Evolutionary conservation across 2,113 vertebrate genomes (phyloP).

Genomic region (Pholis gunnellus): DNA sequence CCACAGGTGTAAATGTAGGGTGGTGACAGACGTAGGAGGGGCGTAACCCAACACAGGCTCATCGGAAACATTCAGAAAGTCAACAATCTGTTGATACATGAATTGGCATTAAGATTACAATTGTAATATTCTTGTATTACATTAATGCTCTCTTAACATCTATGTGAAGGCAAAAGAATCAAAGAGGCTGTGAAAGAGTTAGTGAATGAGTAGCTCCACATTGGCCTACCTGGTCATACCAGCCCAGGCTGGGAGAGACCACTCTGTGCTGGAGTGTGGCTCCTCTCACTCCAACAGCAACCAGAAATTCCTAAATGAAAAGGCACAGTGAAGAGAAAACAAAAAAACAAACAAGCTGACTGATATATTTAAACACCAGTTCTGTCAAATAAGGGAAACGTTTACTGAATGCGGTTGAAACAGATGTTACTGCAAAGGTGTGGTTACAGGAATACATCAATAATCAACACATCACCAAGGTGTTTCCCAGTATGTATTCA

Average conservation of each 20-base stretch:
- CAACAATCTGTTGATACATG: slow-evolving; percentile 87
- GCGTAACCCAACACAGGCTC: slow-evolving; percentile 97
- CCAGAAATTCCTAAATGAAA: slow-evolving; percentile 90
- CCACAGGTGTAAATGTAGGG: slow-evolving; percentile 96
- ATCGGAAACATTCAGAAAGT: slow-evolving; percentile 96
- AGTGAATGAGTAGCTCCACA: background rate
- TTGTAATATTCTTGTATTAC: background rate
- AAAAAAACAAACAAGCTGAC: background rate
- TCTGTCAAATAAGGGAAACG: background rate
- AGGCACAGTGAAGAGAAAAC: background rate
- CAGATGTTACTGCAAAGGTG: background rate
- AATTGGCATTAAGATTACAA: slow-evolving; percentile 1
- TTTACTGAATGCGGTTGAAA: background rate
- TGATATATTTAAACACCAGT: background rate
- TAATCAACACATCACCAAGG: background rate
- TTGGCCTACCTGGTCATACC: slow-evolving; percentile 94
- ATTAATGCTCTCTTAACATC: background rate
- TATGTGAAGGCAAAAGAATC: background rate
- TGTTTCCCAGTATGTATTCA: background rate
- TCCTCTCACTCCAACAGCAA: slow-evolving; percentile 93
- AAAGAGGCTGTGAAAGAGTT: background rate
- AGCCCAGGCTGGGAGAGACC: slow-evolving; percentile 89
- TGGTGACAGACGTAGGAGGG: slow-evolving; percentile 93
- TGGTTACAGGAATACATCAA: background rate
- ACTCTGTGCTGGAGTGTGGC: slow-evolving; percentile 94